Base-by-base conservation (phyloP, 2,888 invertebrate species). In the Tortrix viridana region DNA sequence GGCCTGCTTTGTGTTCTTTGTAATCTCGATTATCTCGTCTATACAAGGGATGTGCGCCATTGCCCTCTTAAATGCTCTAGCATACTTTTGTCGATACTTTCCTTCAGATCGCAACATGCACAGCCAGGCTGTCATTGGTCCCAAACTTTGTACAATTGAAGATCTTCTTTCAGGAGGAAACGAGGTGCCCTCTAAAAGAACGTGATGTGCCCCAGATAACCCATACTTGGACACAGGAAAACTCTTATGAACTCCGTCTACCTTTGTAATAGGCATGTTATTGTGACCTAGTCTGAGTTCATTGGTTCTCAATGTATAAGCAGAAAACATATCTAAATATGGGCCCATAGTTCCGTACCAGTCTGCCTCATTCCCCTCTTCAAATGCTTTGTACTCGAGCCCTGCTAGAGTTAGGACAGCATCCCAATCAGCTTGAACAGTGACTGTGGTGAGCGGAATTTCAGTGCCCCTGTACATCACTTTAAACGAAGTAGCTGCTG, bases 141-240 rank as follows among this genome's bases (percentile, higher is more conserved):
- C 75, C 0, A 74, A 0, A 19, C 73, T 73, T 12, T 74, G 74
- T 0, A 69, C 69, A 0, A 72, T 72, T 0, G 69, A 70, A 0
- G 69, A 71, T 0, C 73, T 65, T 3, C 70, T 57, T 5, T 75
- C 75, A 0, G 72, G 74, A 3, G 74, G 74, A 18, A 74, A 76
- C 0, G 65, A 65, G 0, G n/a, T n/a, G n/a, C n/a, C n/a, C n/a
- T n/a, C n/a, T n/a, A n/a, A n/a, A n/a, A n/a, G n/a, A n/a, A n/a
- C 59, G 5, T 74, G 75, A 14, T 75, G 76, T 0, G 75, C 74
- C 0, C 74, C 75, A 5, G 70, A 66, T 0, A 77, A 5, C 0
- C 74, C 74, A 22, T 75, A 74, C 60, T 72, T 76, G 0, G 68
- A 63, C 0, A 72, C 71, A 0, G 69, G 73, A 16, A 73, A 71